phyloP scores from a whole-genome alignment of 2,113 vertebrate genomes.

The Morphnarchus princeps region DNA sequence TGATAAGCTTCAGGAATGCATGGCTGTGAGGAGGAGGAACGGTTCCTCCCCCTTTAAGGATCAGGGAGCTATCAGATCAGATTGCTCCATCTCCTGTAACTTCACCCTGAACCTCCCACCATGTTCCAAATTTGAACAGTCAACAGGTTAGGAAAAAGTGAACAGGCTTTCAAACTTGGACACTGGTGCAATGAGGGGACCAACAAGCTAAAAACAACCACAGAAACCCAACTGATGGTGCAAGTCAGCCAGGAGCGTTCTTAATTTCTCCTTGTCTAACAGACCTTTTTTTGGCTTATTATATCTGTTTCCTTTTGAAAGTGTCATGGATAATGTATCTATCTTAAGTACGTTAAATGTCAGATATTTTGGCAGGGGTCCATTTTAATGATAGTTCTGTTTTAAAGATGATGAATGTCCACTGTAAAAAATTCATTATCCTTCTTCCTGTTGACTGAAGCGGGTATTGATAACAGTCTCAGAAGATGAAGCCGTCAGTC shows the following conservation, averaged over 20 bases:
- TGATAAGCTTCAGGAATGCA: not conserved
- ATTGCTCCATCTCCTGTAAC: not conserved
- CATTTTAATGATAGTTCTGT: not conserved
- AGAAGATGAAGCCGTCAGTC: not conserved
- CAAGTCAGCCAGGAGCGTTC: not conserved
- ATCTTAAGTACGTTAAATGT: not conserved
- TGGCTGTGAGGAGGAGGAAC: not conserved
- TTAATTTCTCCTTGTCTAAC: not conserved
- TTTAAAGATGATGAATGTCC: not conserved
- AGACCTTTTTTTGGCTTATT: not conserved
- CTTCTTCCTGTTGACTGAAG: not conserved
- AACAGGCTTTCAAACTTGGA: not conserved
- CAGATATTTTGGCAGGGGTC: not conserved
- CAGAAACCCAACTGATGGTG: not conserved
- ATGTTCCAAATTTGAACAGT: not conserved
- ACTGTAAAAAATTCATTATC: not conserved
- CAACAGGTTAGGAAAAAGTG: not conserved
- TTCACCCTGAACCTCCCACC: conserved; percentile 16
- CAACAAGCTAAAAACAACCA: not conserved
- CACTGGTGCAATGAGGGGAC: not conserved
- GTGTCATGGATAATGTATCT: not conserved
- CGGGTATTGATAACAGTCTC: not conserved
- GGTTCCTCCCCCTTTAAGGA: not conserved
- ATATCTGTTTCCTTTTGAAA: not conserved
- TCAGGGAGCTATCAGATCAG: not conserved